Evolutionary conservation across 2,113 vertebrate genomes (phyloP).

Genomic region (Grammomys surdaster): DNA sequence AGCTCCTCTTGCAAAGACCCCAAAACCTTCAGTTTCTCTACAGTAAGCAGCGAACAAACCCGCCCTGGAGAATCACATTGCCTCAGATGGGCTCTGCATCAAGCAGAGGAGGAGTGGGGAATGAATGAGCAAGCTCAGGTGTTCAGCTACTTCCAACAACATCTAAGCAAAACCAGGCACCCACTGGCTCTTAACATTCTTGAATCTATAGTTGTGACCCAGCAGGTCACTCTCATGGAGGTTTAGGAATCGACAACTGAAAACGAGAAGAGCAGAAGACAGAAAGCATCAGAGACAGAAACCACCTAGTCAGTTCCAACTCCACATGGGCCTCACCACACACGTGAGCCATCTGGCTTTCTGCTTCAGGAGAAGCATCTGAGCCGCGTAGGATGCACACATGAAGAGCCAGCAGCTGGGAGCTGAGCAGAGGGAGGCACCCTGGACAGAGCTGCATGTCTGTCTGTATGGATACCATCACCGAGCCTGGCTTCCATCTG

Average conservation of each 20-base stretch:
- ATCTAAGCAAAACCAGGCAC: fast-evolving
- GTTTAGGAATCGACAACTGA: neutral
- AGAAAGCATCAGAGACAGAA: fast-evolving
- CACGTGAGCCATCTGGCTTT: neutral
- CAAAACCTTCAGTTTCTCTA: neutral
- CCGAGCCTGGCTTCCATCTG: too few relatives aligned
- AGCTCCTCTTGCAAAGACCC: neutral
- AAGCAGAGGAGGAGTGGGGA: neutral
- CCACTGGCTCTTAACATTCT: fast-evolving
- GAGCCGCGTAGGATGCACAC: fast-evolving
- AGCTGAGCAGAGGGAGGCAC: neutral
- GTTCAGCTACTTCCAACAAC: neutral
- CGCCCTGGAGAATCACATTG: neutral
- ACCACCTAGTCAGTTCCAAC: fast-evolving
- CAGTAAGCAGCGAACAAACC: neutral
- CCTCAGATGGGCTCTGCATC: neutral
- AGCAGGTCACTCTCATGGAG: neutral
- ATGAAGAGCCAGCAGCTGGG: neutral
- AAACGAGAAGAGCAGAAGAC: neutral
- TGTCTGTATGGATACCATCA: neutral
- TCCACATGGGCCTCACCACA: fast-evolving
- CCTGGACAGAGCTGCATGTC: fast-evolving
- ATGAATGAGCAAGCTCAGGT: fast-evolving
- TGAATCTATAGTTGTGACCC: neutral
- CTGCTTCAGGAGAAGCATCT: neutral